These are phyloP conservation scores for Zoanthus sansibaricus DNA, from an alignment of 92 coral and sea anemone genomes.

Conservation along the genomic window DNA sequence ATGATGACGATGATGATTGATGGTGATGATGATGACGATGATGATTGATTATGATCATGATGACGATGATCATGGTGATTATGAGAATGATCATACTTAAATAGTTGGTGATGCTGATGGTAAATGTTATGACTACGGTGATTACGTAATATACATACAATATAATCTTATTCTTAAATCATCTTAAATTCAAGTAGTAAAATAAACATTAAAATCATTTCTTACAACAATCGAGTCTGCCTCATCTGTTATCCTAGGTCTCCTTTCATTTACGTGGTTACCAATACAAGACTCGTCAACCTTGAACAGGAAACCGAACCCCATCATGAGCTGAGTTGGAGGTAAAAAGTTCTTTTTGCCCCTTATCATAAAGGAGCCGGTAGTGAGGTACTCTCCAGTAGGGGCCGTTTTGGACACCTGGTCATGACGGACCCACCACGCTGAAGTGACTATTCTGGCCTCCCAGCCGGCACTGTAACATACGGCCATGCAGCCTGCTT, in stretches of 20 bases:
- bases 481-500: conserved; percentile 97
- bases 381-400: conserved; percentile 98
- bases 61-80: no score
- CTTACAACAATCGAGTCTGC: conserved; percentile 62
- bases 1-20: no score
- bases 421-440: conserved; percentile 98
- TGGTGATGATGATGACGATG: no score
- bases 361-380: conserved; percentile 97
- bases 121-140: no score
- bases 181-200: not conserved
- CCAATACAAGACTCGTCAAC: conserved; percentile 89
- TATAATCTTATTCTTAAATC: no score
- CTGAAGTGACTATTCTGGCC: conserved; percentile 89
- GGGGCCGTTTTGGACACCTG: conserved; percentile 99
- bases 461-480: conserved; percentile 94
- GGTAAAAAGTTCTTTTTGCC: conserved; percentile 99
- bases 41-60: not conserved
- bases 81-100: no score
- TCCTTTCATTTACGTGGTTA: conserved; percentile 86
- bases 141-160: no score
- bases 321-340: conserved; percentile 92
- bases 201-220: not conserved
- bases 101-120: no score
- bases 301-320: conserved; percentile 90
- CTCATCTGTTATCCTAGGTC: conserved; percentile 80